Evolutionary conservation across 2,888 invertebrate genomes (phyloP), one percentile per base, ranked within the genome.

Genomic region (Platycheirus albimanus): DNA sequence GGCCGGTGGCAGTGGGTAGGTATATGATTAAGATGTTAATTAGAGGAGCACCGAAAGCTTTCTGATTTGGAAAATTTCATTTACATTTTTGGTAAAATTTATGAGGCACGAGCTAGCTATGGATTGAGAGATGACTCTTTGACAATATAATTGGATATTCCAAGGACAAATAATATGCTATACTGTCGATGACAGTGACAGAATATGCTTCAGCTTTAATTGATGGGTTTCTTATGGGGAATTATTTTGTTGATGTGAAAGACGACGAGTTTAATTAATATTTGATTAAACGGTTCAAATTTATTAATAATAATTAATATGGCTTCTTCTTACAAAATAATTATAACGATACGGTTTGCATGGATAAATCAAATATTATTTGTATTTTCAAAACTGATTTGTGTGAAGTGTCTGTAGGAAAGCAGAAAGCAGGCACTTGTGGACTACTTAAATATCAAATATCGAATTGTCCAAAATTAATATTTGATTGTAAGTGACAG

Each of bases 1-100:
- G 56, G 13, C 38, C n/a, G n/a, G n/a, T n/a, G n/a, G 45, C 47
- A 66, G 52, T 24, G 8, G 66, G 56, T 43, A 54, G 45, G 47
- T 77, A 54, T 33, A 63, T 70, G 76, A 76, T 76, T 70, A 67
- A 70, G 70, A 63, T 76, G 63, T 52, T 76, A 70, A 76, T 77
- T 77, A 45, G 45, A 49, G 28, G 28, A 52, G 17, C 10, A 45
- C 43, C 41, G 20, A 36, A 54, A 45, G 43, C 56, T 51, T 43
- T 30, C 38, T 49, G 74, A 51, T 54, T 74, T 74, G 30, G 71
- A 71, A 71, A 71, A 71, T 61, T 63, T 72, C 72, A 64, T 71
- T 52, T 61, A 61, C 43, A 19, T 51, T 38, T 56, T 51, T 61
- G 38, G 61, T 43, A 19, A 33, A 52, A 45, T 67, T 58, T 47